Conservation (phyloP, 2,888 invertebrate genomes). For the Colletes collaris region DNA sequence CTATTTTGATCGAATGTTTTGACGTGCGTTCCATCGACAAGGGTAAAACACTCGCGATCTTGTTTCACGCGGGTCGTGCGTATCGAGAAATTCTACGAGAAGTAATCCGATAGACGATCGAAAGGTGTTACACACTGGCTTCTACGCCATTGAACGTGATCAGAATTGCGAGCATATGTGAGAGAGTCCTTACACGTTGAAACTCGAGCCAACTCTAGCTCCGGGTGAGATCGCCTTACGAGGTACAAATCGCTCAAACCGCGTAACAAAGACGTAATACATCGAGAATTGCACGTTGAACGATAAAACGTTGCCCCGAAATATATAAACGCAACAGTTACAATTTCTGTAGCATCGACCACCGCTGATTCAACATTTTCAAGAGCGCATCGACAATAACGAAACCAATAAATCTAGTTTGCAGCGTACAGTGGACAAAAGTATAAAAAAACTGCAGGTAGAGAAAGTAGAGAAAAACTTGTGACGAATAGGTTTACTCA, state of each 20-base stretch:
- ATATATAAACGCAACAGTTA: neutral
- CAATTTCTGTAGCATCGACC: neutral
- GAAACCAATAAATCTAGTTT: neutral
- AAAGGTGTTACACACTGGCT: conserved; percentile 49
- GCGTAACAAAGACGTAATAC: conserved; percentile 53
- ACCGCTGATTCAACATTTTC: neutral
- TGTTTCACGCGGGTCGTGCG: conserved; percentile 32
- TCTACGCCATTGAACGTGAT: conserved; percentile 62
- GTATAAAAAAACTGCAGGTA: neutral
- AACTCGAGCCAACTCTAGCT: conserved; percentile 58
- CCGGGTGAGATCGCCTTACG: conserved; percentile 57
- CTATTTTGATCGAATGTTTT: conserved; percentile 49
- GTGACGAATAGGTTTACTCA: conserved; percentile 83
- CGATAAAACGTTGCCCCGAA: neutral
- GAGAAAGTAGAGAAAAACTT: too few relatives aligned
- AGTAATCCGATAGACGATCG: conserved; percentile 57
- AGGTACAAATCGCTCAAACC: conserved; percentile 61
- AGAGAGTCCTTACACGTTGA: conserved; percentile 42
- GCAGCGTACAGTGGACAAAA: neutral
- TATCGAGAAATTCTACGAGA: conserved; percentile 46
- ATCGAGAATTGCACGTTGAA: conserved; percentile 6
- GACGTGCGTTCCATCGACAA: conserved; percentile 23
- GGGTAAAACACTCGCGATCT: conserved; percentile 24
- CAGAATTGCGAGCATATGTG: conserved; percentile 53
- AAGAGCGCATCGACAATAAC: neutral